A percentile compares a stretch with the other conserved stretches of the same genome.
These are phyloP conservation scores for Tetanocera ferruginea DNA, from an alignment of 2,888 invertebrate species.

Conservation along the genomic window DNA sequence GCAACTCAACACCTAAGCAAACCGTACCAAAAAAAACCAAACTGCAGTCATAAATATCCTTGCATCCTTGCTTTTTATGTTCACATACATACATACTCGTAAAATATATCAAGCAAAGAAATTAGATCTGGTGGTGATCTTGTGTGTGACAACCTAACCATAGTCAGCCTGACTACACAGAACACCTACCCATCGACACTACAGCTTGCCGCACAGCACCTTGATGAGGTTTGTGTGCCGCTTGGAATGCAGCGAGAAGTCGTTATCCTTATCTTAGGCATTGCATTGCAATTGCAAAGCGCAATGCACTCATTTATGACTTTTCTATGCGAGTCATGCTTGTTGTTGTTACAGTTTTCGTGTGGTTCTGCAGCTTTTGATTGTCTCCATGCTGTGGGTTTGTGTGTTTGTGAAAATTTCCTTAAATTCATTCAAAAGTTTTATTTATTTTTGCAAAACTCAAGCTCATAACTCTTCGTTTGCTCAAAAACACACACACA, in stretches of 20 bases:
- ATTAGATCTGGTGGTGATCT: background rate
- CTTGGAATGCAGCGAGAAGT: conserved; percentile 5
- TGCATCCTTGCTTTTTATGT: background rate
- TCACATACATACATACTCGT: too few relatives aligned
- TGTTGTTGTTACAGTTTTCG: background rate
- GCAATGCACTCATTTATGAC: conserved; percentile 30
- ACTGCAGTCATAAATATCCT: background rate
- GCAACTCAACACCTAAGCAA: background rate
- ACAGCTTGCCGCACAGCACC: background rate
- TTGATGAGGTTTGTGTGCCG: conserved; percentile 5
- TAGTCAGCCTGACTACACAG: too few relatives aligned
- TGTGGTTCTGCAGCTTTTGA: background rate
- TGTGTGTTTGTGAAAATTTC: background rate
- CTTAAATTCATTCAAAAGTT: conserved; percentile 35
- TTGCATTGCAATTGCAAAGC: conserved; percentile 13
- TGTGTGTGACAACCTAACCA: background rate
- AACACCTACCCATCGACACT: too few relatives aligned
- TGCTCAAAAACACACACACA: background rate
- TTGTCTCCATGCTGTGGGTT: conserved; percentile 13
- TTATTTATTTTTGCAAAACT: conserved; percentile 29
- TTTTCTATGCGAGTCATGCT: conserved; percentile 29
- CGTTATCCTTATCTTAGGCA: conserved; percentile 32
- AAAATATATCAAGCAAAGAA: background rate
- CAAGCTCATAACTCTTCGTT: background rate
- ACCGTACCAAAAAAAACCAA: background rate